phyloP scores from a whole-genome alignment of 2,888 invertebrate species.

The Melieria crassipennis region DNA sequence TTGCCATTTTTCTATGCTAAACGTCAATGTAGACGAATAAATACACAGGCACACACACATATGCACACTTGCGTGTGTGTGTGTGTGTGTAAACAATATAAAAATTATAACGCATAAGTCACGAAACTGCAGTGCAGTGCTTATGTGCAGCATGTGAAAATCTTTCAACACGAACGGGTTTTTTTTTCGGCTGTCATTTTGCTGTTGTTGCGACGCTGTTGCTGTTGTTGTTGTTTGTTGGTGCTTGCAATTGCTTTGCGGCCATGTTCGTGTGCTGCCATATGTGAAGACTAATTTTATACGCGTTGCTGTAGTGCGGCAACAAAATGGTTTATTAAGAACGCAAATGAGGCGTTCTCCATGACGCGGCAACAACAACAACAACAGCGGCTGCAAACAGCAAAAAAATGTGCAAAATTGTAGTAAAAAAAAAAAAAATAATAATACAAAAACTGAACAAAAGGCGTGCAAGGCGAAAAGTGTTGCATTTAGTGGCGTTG shows the following conservation, averaged over 20 bases:
- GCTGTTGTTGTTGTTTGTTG: background rate
- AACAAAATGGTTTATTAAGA: slow-evolving; percentile 37
- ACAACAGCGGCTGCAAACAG: slow-evolving; percentile 21
- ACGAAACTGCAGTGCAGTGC: slow-evolving; percentile 40
- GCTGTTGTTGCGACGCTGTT: slow-evolving; percentile 36
- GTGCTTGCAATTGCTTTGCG: background rate
- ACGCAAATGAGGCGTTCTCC: slow-evolving; percentile 35
- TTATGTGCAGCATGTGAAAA: slow-evolving; percentile 40
- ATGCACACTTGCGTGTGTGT: too few species aligned
- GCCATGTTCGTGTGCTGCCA: slow-evolving; percentile 13
- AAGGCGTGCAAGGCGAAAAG: too few species aligned
- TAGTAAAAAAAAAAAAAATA: background rate
- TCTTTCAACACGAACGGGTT: slow-evolving; percentile 45
- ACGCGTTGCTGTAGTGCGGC: slow-evolving; percentile 23
- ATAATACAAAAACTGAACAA: background rate
- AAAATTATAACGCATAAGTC: slow-evolving; percentile 45
- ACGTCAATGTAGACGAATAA: too few species aligned
- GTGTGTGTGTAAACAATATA: slow-evolving; percentile 2
- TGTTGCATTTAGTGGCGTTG: background rate
- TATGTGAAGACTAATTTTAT: slow-evolving; percentile 32
- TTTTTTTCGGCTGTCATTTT: slow-evolving; percentile 50
- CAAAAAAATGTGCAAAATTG: slow-evolving; percentile 14
- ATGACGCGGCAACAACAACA: slow-evolving; percentile 24
- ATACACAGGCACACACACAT: too few species aligned
- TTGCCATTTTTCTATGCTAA: too few species aligned